These are phyloP conservation scores for Vombatus ursinus DNA, from an alignment of 2,113 vertebrate species.

Conservation along the genomic window DNA sequence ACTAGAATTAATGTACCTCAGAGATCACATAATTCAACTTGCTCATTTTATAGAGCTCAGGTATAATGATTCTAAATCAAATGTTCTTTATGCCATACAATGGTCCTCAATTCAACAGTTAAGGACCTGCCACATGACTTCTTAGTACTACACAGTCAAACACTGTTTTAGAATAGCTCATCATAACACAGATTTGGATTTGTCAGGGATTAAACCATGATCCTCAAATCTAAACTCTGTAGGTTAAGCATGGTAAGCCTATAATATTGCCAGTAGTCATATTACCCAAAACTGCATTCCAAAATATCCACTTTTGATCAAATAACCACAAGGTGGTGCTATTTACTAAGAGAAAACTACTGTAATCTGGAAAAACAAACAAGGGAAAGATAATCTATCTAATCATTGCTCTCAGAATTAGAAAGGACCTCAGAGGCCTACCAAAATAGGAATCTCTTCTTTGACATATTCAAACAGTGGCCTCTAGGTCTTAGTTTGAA, in stretches of 20 bases:
- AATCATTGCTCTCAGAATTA: neutral
- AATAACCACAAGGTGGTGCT: conserved; percentile 68
- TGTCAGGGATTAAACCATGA: neutral
- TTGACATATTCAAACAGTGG: neutral
- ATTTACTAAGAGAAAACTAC: conserved; percentile 40
- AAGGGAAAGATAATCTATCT: neutral
- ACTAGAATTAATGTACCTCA: neutral
- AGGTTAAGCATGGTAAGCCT: neutral
- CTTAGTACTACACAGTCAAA: neutral
- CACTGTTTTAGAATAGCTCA: neutral
- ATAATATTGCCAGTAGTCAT: neutral
- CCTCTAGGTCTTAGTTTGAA: neutral
- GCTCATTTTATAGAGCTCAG: neutral
- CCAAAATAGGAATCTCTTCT: neutral
- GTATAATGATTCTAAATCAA: neutral
- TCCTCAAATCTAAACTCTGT: neutral
- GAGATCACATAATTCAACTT: neutral
- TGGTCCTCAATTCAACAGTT: neutral
- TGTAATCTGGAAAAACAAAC: neutral
- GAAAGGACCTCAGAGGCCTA: neutral
- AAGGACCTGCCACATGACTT: neutral
- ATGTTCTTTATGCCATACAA: neutral
- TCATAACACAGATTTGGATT: neutral
- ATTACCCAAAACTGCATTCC: neutral
- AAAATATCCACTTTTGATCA: conserved; percentile 7